Evolutionary conservation across 2,797 vertebrate genomes (phyloP).

Genomic region (Cirrhinus molitorella): DNA sequence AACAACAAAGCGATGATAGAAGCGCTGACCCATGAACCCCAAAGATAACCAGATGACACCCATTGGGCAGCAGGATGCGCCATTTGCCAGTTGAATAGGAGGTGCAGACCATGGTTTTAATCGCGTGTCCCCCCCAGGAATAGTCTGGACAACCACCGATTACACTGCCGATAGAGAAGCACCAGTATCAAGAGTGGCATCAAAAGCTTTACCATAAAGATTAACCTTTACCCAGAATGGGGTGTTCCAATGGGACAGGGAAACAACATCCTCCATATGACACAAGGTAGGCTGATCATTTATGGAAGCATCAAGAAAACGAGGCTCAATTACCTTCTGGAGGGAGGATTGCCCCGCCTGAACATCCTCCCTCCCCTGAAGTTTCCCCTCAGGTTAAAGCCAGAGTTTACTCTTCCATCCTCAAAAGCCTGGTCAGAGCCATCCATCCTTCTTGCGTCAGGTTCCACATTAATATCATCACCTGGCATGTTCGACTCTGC

Average conservation of each 20-base stretch:
- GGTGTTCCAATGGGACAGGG: neutral
- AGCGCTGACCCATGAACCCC: neutral
- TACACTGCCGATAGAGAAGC: neutral
- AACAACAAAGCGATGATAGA: constrained; percentile 36
- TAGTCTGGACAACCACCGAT: neutral
- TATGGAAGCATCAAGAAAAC: neutral
- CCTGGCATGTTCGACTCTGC: neutral
- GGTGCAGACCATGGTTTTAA: neutral
- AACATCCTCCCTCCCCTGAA: constrained; percentile 8
- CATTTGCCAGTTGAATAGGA: constrained; percentile 3
- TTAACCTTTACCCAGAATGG: constrained; percentile 1
- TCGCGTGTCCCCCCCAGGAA: neutral
- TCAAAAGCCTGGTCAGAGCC: neutral
- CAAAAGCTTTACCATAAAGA: neutral
- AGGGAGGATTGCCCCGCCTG: constrained; percentile 17
- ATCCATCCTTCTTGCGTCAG: neutral
- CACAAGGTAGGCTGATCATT: neutral
- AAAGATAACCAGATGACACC: neutral
- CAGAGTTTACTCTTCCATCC: neutral
- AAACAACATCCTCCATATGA: constrained; percentile 8
- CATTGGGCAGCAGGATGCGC: neutral
- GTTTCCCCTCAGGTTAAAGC: neutral
- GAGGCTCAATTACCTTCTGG: neutral
- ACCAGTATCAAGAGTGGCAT: constrained; percentile 21
- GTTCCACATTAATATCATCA: no score